Evolutionary conservation across 2,888 invertebrate genomes (phyloP).

Genomic region (Chrysotoxum bicinctum): DNA sequence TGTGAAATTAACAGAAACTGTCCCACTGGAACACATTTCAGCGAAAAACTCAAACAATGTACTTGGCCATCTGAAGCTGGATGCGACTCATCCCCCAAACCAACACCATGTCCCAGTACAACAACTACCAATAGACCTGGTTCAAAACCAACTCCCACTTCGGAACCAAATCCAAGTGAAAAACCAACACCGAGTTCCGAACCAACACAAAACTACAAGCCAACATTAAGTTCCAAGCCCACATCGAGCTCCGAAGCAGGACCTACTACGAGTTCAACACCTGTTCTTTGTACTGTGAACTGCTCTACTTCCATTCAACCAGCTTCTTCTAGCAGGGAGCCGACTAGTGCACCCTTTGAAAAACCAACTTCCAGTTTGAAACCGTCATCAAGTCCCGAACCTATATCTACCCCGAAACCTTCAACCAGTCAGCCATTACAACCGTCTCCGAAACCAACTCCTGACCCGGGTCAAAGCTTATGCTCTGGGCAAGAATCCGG

Average conservation of each 20-base stretch:
- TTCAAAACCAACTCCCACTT: neutral
- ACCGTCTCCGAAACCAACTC: neutral
- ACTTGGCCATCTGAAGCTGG: slow-evolving; percentile 73
- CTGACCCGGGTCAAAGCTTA: neutral
- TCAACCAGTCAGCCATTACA: neutral
- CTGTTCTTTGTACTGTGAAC: neutral
- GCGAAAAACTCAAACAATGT: slow-evolving; percentile 35
- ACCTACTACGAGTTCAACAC: no score
- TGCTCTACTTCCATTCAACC: neutral
- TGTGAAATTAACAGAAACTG: slow-evolving; percentile 45
- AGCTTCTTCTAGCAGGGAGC: neutral
- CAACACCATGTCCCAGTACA: neutral
- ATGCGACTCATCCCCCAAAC: slow-evolving; percentile 56
- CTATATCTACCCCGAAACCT: neutral
- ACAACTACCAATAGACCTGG: no score
- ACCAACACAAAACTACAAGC: neutral
- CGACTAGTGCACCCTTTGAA: neutral
- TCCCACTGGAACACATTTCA: slow-evolving; percentile 41
- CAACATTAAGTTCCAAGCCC: neutral
- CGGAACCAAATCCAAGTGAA: neutral
- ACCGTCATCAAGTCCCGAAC: neutral
- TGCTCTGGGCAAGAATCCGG: slow-evolving; percentile 1
- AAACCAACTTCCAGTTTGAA: neutral
- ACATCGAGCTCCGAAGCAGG: neutral
- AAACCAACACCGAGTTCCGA: neutral